Percentiles rank a stretch among this genome's conserved stretches.
Conservation (phyloP, 2,797 vertebrate species). For the Limnodromus scolopaceus region DNA sequence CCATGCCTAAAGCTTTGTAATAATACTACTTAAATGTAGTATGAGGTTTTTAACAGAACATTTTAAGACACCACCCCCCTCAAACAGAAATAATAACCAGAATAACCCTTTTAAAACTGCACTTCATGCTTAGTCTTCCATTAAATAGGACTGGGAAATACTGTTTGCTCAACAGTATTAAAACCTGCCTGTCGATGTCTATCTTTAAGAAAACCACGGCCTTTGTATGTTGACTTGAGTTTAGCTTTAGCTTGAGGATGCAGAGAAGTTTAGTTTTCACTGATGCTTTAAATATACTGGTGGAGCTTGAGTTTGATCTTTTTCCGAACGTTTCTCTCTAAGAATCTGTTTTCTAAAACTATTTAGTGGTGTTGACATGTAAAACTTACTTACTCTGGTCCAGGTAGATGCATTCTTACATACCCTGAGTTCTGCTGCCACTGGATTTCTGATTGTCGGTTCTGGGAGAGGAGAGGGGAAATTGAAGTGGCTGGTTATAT, state of each 20-base stretch:
- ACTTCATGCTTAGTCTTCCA: neutral
- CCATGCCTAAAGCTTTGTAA: neutral
- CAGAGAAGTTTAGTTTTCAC: neutral
- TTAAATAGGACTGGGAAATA: neutral
- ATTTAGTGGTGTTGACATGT: neutral
- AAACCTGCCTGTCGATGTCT: neutral
- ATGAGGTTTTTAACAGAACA: neutral
- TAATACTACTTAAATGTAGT: neutral
- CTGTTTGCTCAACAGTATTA: neutral
- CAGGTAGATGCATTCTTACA: neutral
- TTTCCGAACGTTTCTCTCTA: neutral
- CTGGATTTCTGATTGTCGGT: slow-evolving; percentile 48
- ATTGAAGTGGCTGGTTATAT: slow-evolving; percentile 50
- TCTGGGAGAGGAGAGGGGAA: slow-evolving; percentile 23
- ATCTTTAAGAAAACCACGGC: neutral
- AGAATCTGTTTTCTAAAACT: neutral
- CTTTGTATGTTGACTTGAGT: neutral
- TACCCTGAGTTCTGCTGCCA: slow-evolving; percentile 5
- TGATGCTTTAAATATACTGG: neutral
- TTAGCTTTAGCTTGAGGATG: neutral
- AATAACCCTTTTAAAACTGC: neutral
- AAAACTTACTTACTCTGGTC: neutral
- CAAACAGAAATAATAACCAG: neutral
- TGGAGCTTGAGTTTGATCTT: neutral
- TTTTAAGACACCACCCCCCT: neutral